Evolutionary conservation across 2,797 vertebrate genomes (phyloP).

Genomic region (Euthynnus affinis): DNA sequence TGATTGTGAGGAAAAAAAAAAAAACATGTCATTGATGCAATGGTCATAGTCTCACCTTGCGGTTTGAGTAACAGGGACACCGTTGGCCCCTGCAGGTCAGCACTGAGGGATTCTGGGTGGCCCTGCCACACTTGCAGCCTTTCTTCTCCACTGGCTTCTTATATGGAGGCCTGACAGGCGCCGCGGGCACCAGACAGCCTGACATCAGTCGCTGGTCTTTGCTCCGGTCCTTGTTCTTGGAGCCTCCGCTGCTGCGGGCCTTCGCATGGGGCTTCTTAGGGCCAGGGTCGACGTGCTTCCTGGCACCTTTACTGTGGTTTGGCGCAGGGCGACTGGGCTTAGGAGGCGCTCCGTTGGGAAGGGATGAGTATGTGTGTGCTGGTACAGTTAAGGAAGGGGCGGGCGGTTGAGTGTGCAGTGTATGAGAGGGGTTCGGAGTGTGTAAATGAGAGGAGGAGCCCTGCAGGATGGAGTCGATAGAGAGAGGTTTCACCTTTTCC

Average conservation of each 20-base stretch:
- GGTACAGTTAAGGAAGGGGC: constrained; percentile 78
- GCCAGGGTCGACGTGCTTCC: constrained; percentile 92
- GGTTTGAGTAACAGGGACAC: constrained; percentile 99
- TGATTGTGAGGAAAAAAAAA: no score
- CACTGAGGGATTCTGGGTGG: constrained; percentile 99
- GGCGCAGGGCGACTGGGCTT: constrained; percentile 93
- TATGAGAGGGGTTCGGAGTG: constrained; percentile 88
- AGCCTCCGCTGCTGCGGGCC: constrained; percentile 86
- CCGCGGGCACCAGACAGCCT: constrained; percentile 90
- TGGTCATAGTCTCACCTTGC: constrained; percentile 85
- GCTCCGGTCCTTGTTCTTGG: constrained; percentile 91
- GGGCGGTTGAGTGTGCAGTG: constrained; percentile 84
- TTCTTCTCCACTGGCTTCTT: constrained; percentile 99
- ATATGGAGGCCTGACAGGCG: constrained; percentile 95
- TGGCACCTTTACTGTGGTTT: constrained; percentile 92
- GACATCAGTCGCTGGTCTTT: constrained; percentile 80
- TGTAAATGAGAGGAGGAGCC: constrained; percentile 86
- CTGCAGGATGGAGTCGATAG: constrained; percentile 96
- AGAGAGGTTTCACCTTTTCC: constrained; percentile 96
- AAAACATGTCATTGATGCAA: background rate
- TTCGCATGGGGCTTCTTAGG: constrained; percentile 96
- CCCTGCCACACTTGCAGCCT: constrained; percentile 99
- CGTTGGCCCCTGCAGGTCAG: constrained; percentile 99
- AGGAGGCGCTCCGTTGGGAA: constrained; percentile 91
- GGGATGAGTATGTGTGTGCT: constrained; percentile 85